Evolutionary conservation across 2,888 invertebrate species (phyloP), one percentile per base, ranked within the genome.

Genomic region (Acanthococcus lagerstroemiae): DNA sequence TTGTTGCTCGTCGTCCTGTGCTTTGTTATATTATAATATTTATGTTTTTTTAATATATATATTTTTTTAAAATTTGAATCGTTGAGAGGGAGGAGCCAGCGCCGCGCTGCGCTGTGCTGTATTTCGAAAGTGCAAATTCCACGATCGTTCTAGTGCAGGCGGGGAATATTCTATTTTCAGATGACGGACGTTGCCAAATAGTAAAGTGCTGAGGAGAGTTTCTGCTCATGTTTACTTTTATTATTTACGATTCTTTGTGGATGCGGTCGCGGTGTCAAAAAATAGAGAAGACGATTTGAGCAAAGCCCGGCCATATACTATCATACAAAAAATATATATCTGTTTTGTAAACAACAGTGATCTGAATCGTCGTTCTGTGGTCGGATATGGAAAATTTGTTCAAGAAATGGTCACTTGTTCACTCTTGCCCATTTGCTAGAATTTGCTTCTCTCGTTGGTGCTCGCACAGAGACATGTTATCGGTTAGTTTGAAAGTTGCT

Each of bases 161-260:
- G 52, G 52, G 21, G 52, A 52, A 52, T 17, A 45, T 24, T 52
- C 52, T 52, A 52, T 52, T 52, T 52, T 52, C 52, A 52, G 52
- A 52, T 22, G 15, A 52, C 24, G 19, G 24, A 52, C 24, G 52
- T 52, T 52, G 52, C 52, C 52, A 52, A 52, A 24, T 52, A 21
- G 52, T 19, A 21, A 22, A 52, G 24, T 52, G 19, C 15, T 52
- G 24, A 52, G 22, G 24, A 22, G 21, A 26, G 6, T 12, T 2
- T 17, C 48, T 19, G n/a, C 45, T 1, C 24, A 27, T 5, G 19
- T 24, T 15, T 58, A 30, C 27, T 21, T 46, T 17, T 44, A 45
- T 63, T 55, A 65, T 65, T 44, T 48, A 44, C 45, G 9, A 2
- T 57, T 22, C 30, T 37, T 45, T n/a, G n/a, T 27, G 21, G 37